Base-by-base conservation (phyloP, 23 tunicate species). In the Trididemnum nubilum region DNA sequence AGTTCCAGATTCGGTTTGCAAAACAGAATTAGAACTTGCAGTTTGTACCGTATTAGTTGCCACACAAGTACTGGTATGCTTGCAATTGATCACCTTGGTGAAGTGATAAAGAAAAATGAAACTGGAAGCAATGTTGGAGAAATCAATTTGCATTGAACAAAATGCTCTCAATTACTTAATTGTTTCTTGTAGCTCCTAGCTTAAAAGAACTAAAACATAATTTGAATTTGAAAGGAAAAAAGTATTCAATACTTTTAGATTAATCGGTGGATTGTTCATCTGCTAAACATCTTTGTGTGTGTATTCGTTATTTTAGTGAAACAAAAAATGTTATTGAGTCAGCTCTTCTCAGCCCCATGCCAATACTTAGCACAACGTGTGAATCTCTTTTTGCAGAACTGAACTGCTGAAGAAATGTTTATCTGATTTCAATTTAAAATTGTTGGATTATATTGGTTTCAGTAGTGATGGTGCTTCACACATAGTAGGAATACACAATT, bases 401-500 rank as follows among this genome's bases (percentile, higher is more conserved):
- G 61, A 26, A 15, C n/a, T n/a, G n/a, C n/a, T n/a, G 26, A 19
- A 19, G 66, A 19, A 51, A 54, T 19, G 69, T 58, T 77, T 54
- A 69, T 35, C 39, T 54, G 26, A 54, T 18, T 33, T 58, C 67
- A 61, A 61, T 54, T 35, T 54, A 24, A 54, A 36, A 77, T 35
- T 77, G 67, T 23, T 61, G 38, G 38, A 69, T 31, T 69, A 69
- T 35, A 77, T 77, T 52, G 82, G 69, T 15, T 77, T 77, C 31
- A 29, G 69, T 28, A 54, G 82, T 77, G 82, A 77, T 54, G 82
- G 82, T 30, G 82, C 82, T 54, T 77, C 82, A 32, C 5, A 32
- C 69, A 77, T 77, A 69, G 38, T 77, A 2, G 82, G 82, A 36
- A 33, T 7, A 52, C 34, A 77, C 67, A 77, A 77, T 58, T 77